phyloP scores from a whole-genome alignment of 1,140 invertebrate species.

The Caenorhabditis brenneri region DNA sequence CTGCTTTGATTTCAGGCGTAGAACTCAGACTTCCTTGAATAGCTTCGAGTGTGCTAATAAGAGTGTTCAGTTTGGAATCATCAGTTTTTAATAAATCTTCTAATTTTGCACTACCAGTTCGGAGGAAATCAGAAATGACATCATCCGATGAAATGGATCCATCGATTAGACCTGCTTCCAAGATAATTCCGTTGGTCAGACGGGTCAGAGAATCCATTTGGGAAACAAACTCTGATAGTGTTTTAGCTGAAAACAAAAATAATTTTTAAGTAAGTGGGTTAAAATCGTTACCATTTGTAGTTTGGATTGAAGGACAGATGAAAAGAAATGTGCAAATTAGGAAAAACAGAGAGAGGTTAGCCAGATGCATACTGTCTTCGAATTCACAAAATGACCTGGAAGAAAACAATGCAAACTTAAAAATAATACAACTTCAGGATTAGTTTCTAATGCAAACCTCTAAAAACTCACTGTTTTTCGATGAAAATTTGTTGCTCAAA shows the following conservation, averaged over 20 bases:
- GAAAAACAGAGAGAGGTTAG: not conserved
- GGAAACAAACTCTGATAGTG: not conserved
- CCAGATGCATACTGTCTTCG: not conserved
- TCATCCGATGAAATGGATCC: not conserved
- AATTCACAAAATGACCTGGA: not conserved
- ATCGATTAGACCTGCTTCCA: not conserved
- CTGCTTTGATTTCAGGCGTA: not conserved
- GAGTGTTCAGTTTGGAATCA: not conserved
- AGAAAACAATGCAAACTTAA: no score
- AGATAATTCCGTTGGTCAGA: not conserved
- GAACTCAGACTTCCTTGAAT: not conserved
- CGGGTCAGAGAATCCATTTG: not conserved
- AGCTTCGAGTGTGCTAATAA: not conserved
- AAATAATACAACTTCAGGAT: no score
- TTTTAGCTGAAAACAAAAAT: not conserved
- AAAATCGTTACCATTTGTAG: not conserved
- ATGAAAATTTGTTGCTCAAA: not conserved
- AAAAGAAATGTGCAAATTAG: not conserved
- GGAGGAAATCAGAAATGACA: not conserved
- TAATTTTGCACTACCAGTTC: not conserved
- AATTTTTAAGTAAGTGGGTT: not conserved
- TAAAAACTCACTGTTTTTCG: not conserved
- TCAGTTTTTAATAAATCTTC: not conserved
- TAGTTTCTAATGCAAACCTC: no score
- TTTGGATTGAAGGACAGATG: not conserved